Percentiles rank a stretch among this genome's conserved stretches.
Conservation (phyloP, 2,888 invertebrate species). For the Diarsia mendica region DNA sequence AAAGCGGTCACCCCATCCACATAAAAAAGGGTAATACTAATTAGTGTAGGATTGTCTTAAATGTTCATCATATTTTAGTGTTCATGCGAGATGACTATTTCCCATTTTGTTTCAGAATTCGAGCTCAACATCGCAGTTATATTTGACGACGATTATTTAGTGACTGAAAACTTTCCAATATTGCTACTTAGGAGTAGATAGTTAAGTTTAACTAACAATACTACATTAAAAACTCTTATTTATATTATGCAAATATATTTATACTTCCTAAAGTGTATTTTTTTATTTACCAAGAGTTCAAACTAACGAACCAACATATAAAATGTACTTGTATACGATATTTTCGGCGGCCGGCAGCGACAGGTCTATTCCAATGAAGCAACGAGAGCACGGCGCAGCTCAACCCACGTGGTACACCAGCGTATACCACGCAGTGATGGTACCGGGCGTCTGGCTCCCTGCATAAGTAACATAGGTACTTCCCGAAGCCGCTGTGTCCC, state of each 20-base stretch:
- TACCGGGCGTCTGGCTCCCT: no score
- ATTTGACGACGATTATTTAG: constrained; percentile 97
- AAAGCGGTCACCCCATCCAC: no score
- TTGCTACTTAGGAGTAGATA: constrained; percentile 82
- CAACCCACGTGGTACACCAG: no score
- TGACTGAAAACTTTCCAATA: constrained; percentile 98
- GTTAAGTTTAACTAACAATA: constrained; percentile 9
- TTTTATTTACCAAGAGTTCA: constrained; percentile 9
- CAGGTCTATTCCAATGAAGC: no score
- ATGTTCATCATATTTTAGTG: not conserved
- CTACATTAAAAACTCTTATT: not conserved
- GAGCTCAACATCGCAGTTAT: constrained; percentile 97
- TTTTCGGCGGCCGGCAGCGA: no score
- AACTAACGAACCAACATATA: no score
- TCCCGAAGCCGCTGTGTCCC: no score
- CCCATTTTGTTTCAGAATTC: constrained; percentile 93
- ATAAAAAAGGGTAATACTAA: no score
- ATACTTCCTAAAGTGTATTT: not conserved
- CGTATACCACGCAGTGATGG: no score
- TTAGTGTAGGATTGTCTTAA: not conserved
- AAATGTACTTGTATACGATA: no score
- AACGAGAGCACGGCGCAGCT: no score
- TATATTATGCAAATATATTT: constrained; percentile 9
- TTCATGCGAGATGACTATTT: not conserved
- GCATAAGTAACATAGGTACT: no score